Percentiles rank a stretch among this genome's conserved stretches.
Conservation (phyloP, 1,140 invertebrate genomes). For the Drosophila arizonae region DNA sequence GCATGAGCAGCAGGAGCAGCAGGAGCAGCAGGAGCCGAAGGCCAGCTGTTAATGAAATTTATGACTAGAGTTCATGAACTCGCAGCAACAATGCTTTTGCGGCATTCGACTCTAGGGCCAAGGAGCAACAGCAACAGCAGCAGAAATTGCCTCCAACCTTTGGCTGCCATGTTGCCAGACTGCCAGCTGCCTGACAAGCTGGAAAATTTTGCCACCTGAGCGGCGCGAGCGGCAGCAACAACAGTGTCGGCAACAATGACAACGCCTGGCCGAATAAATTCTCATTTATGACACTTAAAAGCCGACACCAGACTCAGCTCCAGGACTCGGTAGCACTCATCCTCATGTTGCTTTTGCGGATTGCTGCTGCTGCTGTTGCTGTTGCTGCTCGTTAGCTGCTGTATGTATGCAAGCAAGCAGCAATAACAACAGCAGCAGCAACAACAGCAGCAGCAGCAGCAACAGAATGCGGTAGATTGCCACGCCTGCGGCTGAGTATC, state of each 20-base stretch:
- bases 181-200: conserved; percentile 28
- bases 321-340: background rate
- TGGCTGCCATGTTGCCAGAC: background rate
- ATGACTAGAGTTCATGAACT: conserved; percentile 73
- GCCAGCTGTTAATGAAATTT: conserved; percentile 79
- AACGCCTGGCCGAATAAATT: conserved; percentile 77
- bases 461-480: conserved; percentile 24
- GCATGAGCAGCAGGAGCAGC: conserved; percentile 19
- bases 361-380: conserved; percentile 13
- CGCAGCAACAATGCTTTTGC: conserved; percentile 33
- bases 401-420: conserved; percentile 25
- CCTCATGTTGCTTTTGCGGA: conserved; percentile 14
- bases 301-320: conserved; percentile 47
- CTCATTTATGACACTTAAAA: conserved; percentile 80
- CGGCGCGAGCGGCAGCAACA: conserved; percentile 33
- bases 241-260: conserved; percentile 56
- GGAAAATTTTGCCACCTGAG: conserved; percentile 75
- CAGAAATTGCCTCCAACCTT: conserved; percentile 23
- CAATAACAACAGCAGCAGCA: background rate
- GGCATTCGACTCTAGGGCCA: conserved; percentile 23
- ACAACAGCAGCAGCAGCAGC: conserved; percentile 8
- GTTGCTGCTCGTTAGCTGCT: conserved; percentile 36
- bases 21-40: conserved; percentile 5
- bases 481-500: conserved; percentile 39
- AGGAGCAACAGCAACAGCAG: conserved; percentile 25